A percentile compares a stretch with the other conserved stretches of the same genome.
These are phyloP conservation scores for Potorous gilbertii DNA, from an alignment of 2,797 vertebrate species.

Conservation along the genomic window DNA sequence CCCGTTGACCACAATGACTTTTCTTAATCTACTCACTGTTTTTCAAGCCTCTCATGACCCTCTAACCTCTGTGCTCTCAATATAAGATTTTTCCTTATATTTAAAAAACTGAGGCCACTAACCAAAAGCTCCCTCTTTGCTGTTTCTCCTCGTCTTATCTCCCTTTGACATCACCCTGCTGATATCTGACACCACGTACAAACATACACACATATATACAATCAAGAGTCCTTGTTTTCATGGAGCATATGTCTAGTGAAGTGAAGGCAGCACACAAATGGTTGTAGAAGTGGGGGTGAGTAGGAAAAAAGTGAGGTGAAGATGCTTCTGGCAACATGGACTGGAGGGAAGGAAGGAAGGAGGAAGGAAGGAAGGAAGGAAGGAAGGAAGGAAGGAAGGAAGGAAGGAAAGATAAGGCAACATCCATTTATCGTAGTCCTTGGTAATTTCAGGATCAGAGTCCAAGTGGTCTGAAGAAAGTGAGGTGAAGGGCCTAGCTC, in stretches of 20 bases:
- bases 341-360: background rate
- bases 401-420: background rate
- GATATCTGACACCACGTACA: too few species aligned
- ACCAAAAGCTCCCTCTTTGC: background rate
- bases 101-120: background rate
- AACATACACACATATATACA: background rate
- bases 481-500: too few species aligned
- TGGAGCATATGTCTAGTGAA: background rate
- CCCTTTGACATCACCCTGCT: too few species aligned
- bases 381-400: too few species aligned
- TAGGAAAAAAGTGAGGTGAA: background rate
- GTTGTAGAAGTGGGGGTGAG: background rate
- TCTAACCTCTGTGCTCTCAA: background rate
- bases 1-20: background rate
- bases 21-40: background rate
- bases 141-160: background rate
- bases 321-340: background rate
- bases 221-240: background rate
- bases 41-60: background rate
- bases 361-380: too few species aligned
- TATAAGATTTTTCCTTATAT: background rate
- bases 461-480: too few species aligned
- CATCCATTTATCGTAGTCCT: background rate
- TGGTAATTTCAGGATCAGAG: too few species aligned
- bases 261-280: background rate